These are phyloP conservation scores for Sardina pilchardus DNA, from an alignment of 2,113 vertebrate species.

Conservation along the genomic window DNA sequence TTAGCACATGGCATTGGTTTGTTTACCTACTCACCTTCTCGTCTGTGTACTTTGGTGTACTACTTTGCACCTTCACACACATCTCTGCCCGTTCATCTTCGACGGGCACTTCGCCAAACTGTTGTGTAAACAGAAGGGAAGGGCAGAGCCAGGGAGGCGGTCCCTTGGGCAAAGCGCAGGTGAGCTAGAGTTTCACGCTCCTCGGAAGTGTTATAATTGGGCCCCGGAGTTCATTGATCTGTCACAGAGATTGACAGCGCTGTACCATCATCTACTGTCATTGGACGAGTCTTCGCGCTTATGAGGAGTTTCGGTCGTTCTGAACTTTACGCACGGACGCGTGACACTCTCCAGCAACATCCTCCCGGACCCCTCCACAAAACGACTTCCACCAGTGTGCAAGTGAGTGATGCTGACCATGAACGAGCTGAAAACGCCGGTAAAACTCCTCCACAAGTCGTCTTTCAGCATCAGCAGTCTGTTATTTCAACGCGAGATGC, in stretches of 20 bases:
- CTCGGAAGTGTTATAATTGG: constrained; percentile 64
- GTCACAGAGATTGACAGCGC: constrained; percentile 60
- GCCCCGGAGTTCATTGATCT: constrained; percentile 65
- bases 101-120: constrained; percentile 37
- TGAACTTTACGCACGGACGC: background rate
- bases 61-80: constrained; percentile 15
- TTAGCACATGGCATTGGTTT: constrained; percentile 16
- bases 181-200: constrained; percentile 59
- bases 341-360: background rate
- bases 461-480: constrained; percentile 78
- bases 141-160: constrained; percentile 37
- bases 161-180: constrained; percentile 53
- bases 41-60: background rate
- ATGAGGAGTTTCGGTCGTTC: background rate
- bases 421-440: constrained; percentile 59
- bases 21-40: constrained; percentile 34
- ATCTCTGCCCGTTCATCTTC: constrained; percentile 27
- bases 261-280: constrained; percentile 40
- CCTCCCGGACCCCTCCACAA: background rate
- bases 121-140: constrained; percentile 41
- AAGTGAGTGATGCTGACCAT: constrained; percentile 43
- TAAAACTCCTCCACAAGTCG: constrained; percentile 64
- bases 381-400: background rate
- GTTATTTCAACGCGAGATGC: constrained; percentile 63
- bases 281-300: background rate